Evolutionary conservation across 2,797 vertebrate genomes (phyloP).

Genomic region (Danio aesculapii): DNA sequence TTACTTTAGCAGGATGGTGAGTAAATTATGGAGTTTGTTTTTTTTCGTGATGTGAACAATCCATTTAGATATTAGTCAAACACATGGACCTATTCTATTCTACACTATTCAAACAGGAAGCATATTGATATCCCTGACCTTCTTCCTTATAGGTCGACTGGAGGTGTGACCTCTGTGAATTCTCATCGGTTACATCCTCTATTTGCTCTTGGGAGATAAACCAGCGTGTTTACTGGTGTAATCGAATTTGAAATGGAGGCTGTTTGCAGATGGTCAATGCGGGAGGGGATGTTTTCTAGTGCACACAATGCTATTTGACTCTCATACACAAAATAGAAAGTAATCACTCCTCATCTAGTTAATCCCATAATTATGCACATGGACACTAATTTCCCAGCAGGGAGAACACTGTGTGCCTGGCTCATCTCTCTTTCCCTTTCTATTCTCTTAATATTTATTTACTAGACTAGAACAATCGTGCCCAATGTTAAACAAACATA

Average conservation of each 20-base stretch:
- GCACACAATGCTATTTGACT: constrained; percentile 52
- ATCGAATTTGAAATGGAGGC: constrained; percentile 41
- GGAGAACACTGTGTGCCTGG: constrained; percentile 66
- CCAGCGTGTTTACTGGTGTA: constrained; percentile 33
- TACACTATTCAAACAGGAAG: background rate
- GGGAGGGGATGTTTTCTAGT: constrained; percentile 27
- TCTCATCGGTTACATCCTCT: constrained; percentile 3
- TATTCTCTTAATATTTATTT: constrained; percentile 43
- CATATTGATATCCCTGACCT: background rate
- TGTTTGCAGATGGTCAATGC: constrained; percentile 46
- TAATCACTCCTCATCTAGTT: constrained; percentile 62
- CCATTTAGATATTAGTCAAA: background rate
- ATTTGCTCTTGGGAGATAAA: constrained; percentile 34
- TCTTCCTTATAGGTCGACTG: background rate
- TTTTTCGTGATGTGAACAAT: background rate
- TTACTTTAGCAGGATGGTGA: background rate
- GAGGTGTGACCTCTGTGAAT: constrained; percentile 7
- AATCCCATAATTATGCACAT: constrained; percentile 71
- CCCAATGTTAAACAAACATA: constrained; percentile 61
- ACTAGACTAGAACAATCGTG: constrained; percentile 52
- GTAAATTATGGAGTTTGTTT: background rate
- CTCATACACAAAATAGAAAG: constrained; percentile 57
- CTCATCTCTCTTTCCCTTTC: constrained; percentile 34
- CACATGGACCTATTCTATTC: no score
- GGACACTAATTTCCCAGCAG: constrained; percentile 71